Evolutionary conservation across 2,113 vertebrate species (phyloP).

Genomic region (Thalassoma bifasciatum): DNA sequence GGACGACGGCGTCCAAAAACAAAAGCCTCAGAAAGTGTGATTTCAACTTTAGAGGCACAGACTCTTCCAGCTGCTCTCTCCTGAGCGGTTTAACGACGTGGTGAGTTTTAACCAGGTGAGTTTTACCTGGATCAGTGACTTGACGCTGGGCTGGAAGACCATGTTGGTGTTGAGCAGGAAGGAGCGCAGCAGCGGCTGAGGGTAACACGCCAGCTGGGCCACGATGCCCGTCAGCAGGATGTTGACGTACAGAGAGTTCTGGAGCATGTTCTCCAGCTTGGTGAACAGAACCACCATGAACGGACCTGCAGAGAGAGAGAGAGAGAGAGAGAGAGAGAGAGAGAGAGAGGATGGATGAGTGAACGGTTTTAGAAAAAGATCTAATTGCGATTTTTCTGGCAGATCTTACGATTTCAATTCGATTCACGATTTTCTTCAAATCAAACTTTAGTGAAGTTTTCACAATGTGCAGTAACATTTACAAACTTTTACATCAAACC

Average conservation of each 20-base stretch:
- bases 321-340: background rate
- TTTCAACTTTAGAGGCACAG: background rate
- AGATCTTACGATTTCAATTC: no score
- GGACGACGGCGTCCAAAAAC: slow-evolving; percentile 12
- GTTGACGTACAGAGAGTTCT: slow-evolving; percentile 98
- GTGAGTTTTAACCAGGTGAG: no score
- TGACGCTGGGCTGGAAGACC: slow-evolving; percentile 99
- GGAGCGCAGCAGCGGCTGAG: slow-evolving; percentile 96
- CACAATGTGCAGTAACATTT: no score
- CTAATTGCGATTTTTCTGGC: no score
- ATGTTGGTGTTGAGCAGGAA: slow-evolving; percentile 99
- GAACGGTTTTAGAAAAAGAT: no score
- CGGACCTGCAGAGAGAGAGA: slow-evolving; percentile 84
- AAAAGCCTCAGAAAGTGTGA: background rate
- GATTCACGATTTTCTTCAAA: no score
- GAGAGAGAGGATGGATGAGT: background rate
- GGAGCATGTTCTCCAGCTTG: slow-evolving; percentile 98
- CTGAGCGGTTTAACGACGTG: background rate
- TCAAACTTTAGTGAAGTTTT: no score
- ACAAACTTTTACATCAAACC: no score
- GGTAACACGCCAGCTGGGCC: slow-evolving; percentile 94
- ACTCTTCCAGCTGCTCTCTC: no score
- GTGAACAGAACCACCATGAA: slow-evolving; percentile 91
- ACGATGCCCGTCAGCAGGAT: slow-evolving; percentile 95
- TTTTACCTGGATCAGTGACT: slow-evolving; percentile 95